Percentiles rank a stretch among this genome's conserved stretches.
phyloP scores from a whole-genome alignment of 1,140 invertebrate species.

The Drosophila lacteicornis region DNA sequence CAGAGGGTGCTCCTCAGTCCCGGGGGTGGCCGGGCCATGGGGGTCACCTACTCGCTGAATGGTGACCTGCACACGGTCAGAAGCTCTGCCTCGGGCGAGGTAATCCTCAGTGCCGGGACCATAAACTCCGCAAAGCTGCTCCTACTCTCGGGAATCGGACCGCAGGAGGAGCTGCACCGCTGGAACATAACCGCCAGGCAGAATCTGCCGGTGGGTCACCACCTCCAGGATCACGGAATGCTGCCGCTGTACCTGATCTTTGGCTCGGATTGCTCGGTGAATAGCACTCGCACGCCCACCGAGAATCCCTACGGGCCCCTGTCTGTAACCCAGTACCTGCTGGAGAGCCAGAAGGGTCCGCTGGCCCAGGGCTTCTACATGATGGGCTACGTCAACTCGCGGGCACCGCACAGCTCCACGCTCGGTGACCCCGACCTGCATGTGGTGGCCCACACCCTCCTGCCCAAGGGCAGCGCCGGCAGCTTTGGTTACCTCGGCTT shows the following conservation, averaged over 20 bases:
- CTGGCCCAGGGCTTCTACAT: slow-evolving; percentile 58
- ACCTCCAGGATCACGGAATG: slow-evolving; percentile 88
- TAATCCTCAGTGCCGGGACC: slow-evolving; percentile 86
- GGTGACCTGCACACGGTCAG: slow-evolving; percentile 9
- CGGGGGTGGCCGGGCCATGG: slow-evolving; percentile 87
- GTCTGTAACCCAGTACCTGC: slow-evolving; percentile 54
- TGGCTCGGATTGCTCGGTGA: slow-evolving; percentile 31
- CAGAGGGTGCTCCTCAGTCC: slow-evolving; percentile 88
- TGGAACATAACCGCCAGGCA: slow-evolving; percentile 84
- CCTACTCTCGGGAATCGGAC: slow-evolving; percentile 87
- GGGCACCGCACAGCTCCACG: slow-evolving; percentile 39
- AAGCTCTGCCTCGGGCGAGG: slow-evolving; percentile 40
- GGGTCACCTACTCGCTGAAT: slow-evolving; percentile 88
- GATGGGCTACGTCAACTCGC: slow-evolving; percentile 82
- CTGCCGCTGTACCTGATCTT: slow-evolving; percentile 73
- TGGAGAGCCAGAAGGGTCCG: slow-evolving; percentile 42
- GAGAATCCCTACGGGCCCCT: slow-evolving; percentile 3
- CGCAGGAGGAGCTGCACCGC: slow-evolving; percentile 77
- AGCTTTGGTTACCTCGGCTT: slow-evolving; percentile 76
- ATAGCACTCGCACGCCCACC: background rate
- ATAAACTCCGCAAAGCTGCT: slow-evolving; percentile 86
- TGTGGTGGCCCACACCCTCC: slow-evolving; percentile 82
- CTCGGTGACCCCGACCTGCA: slow-evolving; percentile 67
- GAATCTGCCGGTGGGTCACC: slow-evolving; percentile 89
- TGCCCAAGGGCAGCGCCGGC: slow-evolving; percentile 39